Percentiles rank a stretch among this genome's conserved stretches.
These are phyloP conservation scores for Gadopsis marmoratus DNA, from an alignment of 2,797 vertebrate genomes.

Conservation along the genomic window DNA sequence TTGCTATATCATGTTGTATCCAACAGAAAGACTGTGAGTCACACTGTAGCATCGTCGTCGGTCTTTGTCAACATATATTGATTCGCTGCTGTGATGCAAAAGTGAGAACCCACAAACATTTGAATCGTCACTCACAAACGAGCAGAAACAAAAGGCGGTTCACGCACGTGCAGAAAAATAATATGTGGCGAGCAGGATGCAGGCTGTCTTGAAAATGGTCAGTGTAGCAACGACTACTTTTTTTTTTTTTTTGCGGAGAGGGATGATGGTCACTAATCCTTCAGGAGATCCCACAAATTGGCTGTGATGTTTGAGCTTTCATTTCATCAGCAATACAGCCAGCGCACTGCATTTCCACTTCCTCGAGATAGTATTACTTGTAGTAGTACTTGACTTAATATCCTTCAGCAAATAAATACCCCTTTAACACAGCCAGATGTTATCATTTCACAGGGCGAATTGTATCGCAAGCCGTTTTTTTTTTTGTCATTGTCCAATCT, in stretches of 20 bases:
- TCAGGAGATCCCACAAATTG: slow-evolving; percentile 31
- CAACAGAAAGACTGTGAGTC: slow-evolving; percentile 13
- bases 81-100: slow-evolving; percentile 31
- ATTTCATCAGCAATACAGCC: slow-evolving; percentile 24
- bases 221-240: background rate
- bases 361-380: background rate
- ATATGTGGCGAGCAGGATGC: background rate
- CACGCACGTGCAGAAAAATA: slow-evolving; percentile 18
- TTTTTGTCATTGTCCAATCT: slow-evolving; percentile 23
- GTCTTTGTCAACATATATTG: slow-evolving; percentile 41
- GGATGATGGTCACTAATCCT: slow-evolving; percentile 49
- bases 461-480: background rate
- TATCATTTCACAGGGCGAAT: slow-evolving; percentile 14
- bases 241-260: slow-evolving; percentile 2
- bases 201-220: slow-evolving; percentile 1
- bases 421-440: slow-evolving; percentile 28
- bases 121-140: slow-evolving; percentile 1
- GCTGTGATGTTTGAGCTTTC: slow-evolving; percentile 38
- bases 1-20: slow-evolving; percentile 20
- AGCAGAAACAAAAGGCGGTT: background rate
- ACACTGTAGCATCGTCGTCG: background rate
- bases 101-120: slow-evolving; percentile 28
- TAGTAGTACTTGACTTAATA: slow-evolving; percentile 24
- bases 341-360: slow-evolving; percentile 10
- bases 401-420: slow-evolving; percentile 31